Evolutionary conservation across 2,888 invertebrate species (phyloP).

Genomic region (Gryllus longicercus): DNA sequence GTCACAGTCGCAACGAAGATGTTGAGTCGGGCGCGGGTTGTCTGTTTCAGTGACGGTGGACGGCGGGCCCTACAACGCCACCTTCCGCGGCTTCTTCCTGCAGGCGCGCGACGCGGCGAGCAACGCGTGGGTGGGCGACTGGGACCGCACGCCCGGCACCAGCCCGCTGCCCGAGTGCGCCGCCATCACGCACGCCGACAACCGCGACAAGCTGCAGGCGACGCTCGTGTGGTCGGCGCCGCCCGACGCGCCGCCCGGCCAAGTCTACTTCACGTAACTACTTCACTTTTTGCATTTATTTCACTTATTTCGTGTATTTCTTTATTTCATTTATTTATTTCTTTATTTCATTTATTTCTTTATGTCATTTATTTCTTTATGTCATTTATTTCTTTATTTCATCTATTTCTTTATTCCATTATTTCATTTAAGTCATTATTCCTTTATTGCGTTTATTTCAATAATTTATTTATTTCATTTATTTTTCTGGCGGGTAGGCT

Average conservation of each 20-base stretch:
- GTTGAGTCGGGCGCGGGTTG: not conserved
- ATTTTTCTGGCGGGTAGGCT: too few relatives aligned
- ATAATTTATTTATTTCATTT: too few relatives aligned
- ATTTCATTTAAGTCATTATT: too few relatives aligned
- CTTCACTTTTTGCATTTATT: slow-evolving; percentile 45
- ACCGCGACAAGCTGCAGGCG: slow-evolving; percentile 68
- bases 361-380: too few relatives aligned
- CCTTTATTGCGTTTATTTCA: too few relatives aligned
- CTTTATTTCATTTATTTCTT: too few relatives aligned
- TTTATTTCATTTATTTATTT: too few relatives aligned
- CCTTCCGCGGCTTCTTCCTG: slow-evolving; percentile 79
- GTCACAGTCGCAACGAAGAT: too few relatives aligned
- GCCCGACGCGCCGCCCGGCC: slow-evolving; percentile 59
- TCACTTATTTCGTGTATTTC: too few relatives aligned
- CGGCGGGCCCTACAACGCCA: slow-evolving; percentile 42
- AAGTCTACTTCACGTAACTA: slow-evolving; percentile 80
- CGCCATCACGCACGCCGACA: slow-evolving; percentile 74
- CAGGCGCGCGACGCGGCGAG: slow-evolving; percentile 72
- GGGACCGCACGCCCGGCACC: slow-evolving; percentile 67
- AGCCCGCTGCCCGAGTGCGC: slow-evolving; percentile 75
- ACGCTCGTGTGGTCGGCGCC: slow-evolving; percentile 75
- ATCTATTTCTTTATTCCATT: too few relatives aligned
- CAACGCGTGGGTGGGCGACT: slow-evolving; percentile 72
- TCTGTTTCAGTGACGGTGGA: slow-evolving; percentile 55
- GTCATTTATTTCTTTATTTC: too few relatives aligned